Percentiles rank a stretch among this genome's conserved stretches.
phyloP scores from a whole-genome alignment of 2,797 vertebrate species.

The Saxicola maurus region DNA sequence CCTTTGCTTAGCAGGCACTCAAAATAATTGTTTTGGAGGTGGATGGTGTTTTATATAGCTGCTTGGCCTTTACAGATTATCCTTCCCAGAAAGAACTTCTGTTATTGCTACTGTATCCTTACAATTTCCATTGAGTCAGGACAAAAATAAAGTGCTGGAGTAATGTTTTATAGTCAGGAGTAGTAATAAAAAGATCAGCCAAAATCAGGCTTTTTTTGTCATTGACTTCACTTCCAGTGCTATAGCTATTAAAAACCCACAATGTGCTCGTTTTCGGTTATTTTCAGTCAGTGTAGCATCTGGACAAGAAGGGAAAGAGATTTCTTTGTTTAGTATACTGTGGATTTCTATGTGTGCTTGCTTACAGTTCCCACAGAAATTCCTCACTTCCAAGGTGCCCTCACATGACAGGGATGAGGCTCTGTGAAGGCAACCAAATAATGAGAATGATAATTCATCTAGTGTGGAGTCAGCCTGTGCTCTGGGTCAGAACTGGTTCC shows the following conservation, averaged over 20 bases:
- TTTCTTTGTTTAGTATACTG: background rate
- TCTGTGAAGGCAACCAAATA: background rate
- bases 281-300: background rate
- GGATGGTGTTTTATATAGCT: background rate
- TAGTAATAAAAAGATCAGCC: background rate
- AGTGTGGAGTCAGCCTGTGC: background rate
- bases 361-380: background rate
- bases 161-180: background rate
- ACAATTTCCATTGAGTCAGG: background rate
- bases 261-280: background rate
- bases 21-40: background rate
- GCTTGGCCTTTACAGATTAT: background rate
- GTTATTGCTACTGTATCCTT: background rate
- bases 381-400: background rate
- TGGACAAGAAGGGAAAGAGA: background rate
- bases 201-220: background rate
- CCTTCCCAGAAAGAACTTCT: background rate
- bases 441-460: accelerated
- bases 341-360: background rate
- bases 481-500: background rate
- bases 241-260: background rate
- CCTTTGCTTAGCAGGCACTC: background rate
- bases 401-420: accelerated
- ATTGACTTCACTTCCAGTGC: background rate
- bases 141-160: background rate